These are phyloP conservation scores for Mercenaria mercenaria DNA, from an alignment of 1,140 invertebrate species.

Conservation along the genomic window DNA sequence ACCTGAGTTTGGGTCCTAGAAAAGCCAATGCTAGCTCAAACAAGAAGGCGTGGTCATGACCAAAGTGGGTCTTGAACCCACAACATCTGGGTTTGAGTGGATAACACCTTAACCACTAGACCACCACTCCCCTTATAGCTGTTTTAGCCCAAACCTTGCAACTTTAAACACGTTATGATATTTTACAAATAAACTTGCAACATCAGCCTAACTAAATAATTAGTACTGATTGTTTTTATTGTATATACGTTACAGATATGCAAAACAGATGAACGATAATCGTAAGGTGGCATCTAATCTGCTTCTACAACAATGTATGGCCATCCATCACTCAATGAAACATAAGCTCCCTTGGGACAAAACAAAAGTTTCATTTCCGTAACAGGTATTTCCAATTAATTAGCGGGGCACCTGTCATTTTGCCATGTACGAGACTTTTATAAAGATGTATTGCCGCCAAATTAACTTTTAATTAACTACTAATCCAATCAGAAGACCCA, in stretches of 20 bases:
- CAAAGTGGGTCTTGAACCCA: no score
- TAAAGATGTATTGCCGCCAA: constrained; percentile 37
- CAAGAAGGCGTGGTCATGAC: no score
- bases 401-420: constrained; percentile 56
- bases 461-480: constrained; percentile 62
- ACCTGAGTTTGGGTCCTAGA: no score
- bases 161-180: no score
- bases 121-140: no score
- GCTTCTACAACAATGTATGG: not conserved
- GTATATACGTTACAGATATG: not conserved
- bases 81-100: no score
- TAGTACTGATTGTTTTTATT: no score
- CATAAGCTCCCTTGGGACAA: constrained; percentile 43
- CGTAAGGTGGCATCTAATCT: constrained; percentile 39
- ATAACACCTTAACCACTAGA: no score
- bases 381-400: constrained; percentile 63
- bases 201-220: no score
- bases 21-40: no score
- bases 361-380: constrained; percentile 49
- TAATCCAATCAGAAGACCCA: constrained; percentile 48
- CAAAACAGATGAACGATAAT: constrained; percentile 20
- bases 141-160: no score
- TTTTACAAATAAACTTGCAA: no score
- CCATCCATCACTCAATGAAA: constrained; percentile 29
- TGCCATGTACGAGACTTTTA: constrained; percentile 36